Conservation (phyloP, 2,113 vertebrate genomes). For the Bostrychus sinensis region DNA sequence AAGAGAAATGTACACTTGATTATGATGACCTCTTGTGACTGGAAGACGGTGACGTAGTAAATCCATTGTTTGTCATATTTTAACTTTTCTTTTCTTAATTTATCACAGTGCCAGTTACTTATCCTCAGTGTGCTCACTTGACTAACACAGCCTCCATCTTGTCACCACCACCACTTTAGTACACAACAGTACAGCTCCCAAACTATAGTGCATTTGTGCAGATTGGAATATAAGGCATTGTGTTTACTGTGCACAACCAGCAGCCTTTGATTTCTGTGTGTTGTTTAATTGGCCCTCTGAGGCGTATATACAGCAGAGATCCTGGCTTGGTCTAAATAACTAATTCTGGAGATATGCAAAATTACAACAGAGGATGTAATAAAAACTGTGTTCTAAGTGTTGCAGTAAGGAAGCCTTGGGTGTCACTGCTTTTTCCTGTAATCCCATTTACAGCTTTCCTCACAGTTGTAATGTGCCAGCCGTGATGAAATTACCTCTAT, state of each 20-base stretch:
- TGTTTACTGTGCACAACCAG: slow-evolving; percentile 22
- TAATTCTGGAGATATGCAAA: slow-evolving; percentile 9
- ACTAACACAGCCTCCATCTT: slow-evolving; percentile 38
- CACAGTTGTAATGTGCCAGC: background rate
- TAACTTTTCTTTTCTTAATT: slow-evolving; percentile 1
- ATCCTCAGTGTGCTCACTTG: slow-evolving; percentile 18
- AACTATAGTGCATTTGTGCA: slow-evolving; percentile 44
- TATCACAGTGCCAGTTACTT: slow-evolving; percentile 16
- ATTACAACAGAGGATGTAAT: slow-evolving; percentile 27
- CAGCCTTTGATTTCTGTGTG: slow-evolving; percentile 29
- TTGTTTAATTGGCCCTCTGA: slow-evolving; percentile 47
- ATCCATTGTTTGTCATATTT: background rate
- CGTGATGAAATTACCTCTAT: background rate
- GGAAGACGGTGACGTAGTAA: too few species aligned
- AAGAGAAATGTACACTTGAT: too few species aligned
- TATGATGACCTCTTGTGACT: too few species aligned
- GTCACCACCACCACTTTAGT: slow-evolving; percentile 20
- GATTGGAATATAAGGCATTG: slow-evolving; percentile 25
- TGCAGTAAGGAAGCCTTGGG: background rate
- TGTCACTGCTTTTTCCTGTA: background rate
- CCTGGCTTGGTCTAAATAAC: background rate
- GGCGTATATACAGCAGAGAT: background rate
- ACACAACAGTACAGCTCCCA: too few species aligned
- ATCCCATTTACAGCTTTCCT: slow-evolving; percentile 10
- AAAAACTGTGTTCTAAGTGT: background rate